Evolutionary conservation across 2,113 vertebrate genomes (phyloP), one percentile per base, ranked within the genome.

Genomic region (Myotis davidii): DNA sequence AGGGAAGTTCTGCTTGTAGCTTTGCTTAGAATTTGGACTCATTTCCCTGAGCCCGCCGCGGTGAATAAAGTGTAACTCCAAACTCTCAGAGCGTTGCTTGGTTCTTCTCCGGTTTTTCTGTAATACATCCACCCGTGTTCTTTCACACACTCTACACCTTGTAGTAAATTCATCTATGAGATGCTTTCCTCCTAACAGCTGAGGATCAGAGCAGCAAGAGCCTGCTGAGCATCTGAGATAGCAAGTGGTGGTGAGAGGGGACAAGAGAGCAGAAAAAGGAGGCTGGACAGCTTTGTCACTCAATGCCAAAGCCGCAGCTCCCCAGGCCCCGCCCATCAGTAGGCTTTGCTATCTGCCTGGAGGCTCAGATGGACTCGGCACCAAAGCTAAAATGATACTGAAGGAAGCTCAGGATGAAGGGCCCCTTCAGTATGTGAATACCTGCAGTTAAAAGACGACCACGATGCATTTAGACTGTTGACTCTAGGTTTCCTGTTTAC

Each of bases 401-500:
- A 65, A 39, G n/a, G 78, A 52, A 23, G 7, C 23, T 27, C 11
- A 61, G 5, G 25, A 23, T 25, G 13, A 67, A 72, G 84, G 23
- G 4, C n/a, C 5, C n/a, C 77, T 16, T 50, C 16, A 13, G n/a
- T 21, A 32, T 59, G 54, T 37, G 89, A 61, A 54, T 54, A 86
- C 94, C 90, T 88, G 79, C 69, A 29, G 42, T 86, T 29, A 64
- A 61, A 70, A 77, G 87, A 52, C 16, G 73, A 52, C 61, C 70
- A 48, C n/a, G 39, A 11, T 10, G 10, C 25, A 1, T 42, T 34
- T 50, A 85, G 82, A 54, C 42, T 56, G 72, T 92, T 93, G 64
- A 20, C n/a, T 96, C 83, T 90, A 83, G 9, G 5, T 78, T 98
- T 97, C 78, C 82, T 86, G 45, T 77, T 97, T 97, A 83, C 69